Evolutionary conservation across 1,140 invertebrate species (phyloP).

Genomic region (Drosophila tropicalis): DNA sequence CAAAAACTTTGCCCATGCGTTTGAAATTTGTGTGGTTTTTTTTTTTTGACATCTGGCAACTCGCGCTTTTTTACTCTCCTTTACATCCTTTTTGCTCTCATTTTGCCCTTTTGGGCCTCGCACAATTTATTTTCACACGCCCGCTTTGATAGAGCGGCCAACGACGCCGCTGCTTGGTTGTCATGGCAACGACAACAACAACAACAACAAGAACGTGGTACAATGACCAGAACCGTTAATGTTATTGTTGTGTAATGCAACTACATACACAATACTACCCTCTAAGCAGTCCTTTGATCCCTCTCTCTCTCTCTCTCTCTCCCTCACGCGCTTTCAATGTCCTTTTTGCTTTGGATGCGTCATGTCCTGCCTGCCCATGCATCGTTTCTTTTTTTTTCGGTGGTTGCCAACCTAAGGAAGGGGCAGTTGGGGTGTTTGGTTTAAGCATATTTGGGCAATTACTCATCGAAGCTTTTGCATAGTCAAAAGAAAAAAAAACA

Average conservation of each 20-base stretch:
- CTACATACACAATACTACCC: constrained; percentile 51
- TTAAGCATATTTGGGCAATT: constrained; percentile 65
- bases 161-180: constrained; percentile 45
- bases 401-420: constrained; percentile 7
- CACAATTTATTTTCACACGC: constrained; percentile 7
- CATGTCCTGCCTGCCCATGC: constrained; percentile 42
- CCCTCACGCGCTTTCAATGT: constrained; percentile 31
- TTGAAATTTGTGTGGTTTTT: neutral
- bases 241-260: constrained; percentile 47
- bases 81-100: neutral
- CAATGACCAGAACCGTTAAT: constrained; percentile 64
- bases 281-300: constrained; percentile 24
- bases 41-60: neutral
- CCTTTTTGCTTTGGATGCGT: constrained; percentile 67
- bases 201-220: constrained; percentile 46
- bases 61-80: neutral
- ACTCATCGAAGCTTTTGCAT: constrained; percentile 61
- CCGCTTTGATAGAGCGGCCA: constrained; percentile 13
- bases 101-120: neutral
- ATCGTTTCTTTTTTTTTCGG: constrained; percentile 46
- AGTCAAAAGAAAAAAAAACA: constrained; percentile 28
- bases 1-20: neutral
- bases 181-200: constrained; percentile 55
- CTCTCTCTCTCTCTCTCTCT: constrained; percentile 2
- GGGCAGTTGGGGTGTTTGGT: constrained; percentile 17